Conservation (phyloP, 2,797 vertebrate genomes). For the Cygnus olor region DNA sequence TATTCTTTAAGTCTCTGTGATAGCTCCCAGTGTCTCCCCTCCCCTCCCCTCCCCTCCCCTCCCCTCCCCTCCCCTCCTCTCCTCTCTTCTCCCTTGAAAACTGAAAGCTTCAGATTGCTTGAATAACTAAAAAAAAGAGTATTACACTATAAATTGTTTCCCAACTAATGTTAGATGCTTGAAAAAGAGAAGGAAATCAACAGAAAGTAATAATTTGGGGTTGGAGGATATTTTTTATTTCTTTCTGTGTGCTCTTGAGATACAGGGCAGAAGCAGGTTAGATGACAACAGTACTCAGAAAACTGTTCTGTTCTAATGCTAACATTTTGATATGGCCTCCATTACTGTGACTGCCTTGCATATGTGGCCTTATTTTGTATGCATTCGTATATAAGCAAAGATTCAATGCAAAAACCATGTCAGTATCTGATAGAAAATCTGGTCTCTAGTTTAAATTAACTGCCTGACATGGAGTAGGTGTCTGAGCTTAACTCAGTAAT, state of each 20-base stretch:
- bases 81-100: neutral
- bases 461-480: neutral
- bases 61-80: neutral
- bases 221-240: neutral
- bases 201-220: neutral
- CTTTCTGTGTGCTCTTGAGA: neutral
- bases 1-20: neutral
- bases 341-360: neutral
- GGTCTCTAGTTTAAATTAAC: neutral
- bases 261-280: neutral
- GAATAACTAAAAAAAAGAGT: slow-evolving; percentile 27
- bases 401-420: neutral
- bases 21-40: neutral
- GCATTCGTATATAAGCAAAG: neutral
- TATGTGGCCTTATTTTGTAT: neutral
- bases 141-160: neutral
- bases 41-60: too few relatives aligned
- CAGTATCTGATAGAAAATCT: neutral
- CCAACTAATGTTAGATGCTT: neutral
- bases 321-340: neutral
- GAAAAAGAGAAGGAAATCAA: neutral
- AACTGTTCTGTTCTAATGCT: neutral
- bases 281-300: neutral
- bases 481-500: neutral
- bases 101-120: neutral